Conservation (phyloP, 2,888 invertebrate species). For the Catocala nupta region DNA sequence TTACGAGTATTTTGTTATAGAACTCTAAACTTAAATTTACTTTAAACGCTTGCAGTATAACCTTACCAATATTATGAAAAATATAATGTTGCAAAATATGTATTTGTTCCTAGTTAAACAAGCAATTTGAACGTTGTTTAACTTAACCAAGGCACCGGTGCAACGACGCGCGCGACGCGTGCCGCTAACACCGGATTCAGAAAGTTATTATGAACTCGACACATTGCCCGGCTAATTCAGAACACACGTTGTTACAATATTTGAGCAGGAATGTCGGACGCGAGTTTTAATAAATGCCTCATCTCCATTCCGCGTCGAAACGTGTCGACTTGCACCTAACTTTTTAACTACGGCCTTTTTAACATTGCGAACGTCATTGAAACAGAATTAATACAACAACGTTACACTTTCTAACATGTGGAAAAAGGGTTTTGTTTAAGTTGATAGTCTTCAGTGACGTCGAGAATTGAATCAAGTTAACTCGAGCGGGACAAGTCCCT, state of each 20-base stretch:
- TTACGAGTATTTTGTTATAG: too few relatives aligned
- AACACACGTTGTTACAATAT: conserved; percentile 61
- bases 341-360: conserved; percentile 19
- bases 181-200: conserved; percentile 28
- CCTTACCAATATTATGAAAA: too few relatives aligned
- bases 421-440: conserved; percentile 29
- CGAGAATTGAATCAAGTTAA: conserved; percentile 48
- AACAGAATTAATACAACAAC: conserved; percentile 13
- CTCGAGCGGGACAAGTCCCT: conserved; percentile 32
- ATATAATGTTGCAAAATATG: conserved; percentile 2
- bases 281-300: conserved; percentile 45
- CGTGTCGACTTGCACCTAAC: conserved; percentile 14
- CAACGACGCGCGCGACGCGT: conserved; percentile 21
- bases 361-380: conserved; percentile 20
- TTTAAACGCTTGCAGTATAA: too few relatives aligned
- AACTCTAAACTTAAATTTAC: too few relatives aligned
- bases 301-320: conserved; percentile 28
- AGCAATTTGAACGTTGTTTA: conserved; percentile 26
- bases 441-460: conserved; percentile 14
- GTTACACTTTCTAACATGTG: conserved; percentile 25
- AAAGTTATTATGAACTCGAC: conserved; percentile 56
- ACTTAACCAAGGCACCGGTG: conserved; percentile 14
- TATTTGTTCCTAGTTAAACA: conserved; percentile 16
- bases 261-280: conserved; percentile 53
- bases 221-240: conserved; percentile 48